These are phyloP conservation scores for Cephus runcator DNA, from an alignment of 2,888 invertebrate genomes.

Conservation along the genomic window DNA sequence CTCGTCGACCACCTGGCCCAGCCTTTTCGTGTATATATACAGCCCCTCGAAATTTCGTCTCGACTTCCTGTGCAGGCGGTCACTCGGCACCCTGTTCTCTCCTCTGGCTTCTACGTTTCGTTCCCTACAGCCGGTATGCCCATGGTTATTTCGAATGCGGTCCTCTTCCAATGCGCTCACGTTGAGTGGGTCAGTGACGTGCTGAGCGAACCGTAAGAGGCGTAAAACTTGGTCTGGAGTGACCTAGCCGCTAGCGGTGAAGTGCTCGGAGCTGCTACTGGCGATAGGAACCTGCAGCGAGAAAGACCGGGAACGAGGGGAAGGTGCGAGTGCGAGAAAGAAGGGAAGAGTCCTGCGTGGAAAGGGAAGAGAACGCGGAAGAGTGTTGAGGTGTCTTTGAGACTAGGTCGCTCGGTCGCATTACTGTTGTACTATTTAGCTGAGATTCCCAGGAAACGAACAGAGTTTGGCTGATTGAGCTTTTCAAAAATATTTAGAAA, in stretches of 20 bases:
- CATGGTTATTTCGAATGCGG: background rate
- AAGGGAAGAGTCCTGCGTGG: slow-evolving; percentile 36
- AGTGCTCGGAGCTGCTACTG: slow-evolving; percentile 24
- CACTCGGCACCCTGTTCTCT: background rate
- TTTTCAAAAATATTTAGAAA: background rate
- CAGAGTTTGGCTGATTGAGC: background rate
- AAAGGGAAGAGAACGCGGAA: slow-evolving; percentile 64
- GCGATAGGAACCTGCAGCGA: background rate
- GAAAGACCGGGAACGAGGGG: background rate
- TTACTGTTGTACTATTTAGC: slow-evolving; percentile 48
- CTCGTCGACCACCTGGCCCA: slow-evolving; percentile 2
- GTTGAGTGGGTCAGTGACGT: slow-evolving; percentile 62
- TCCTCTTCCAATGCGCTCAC: background rate
- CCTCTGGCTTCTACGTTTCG: background rate
- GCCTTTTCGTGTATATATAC: background rate
- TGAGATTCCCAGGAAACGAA: background rate
- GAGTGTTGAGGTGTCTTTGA: slow-evolving; percentile 60
- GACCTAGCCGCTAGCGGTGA: slow-evolving; percentile 62
- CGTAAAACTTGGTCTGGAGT: slow-evolving; percentile 33
- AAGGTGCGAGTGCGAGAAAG: background rate
- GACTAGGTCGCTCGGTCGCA: slow-evolving; percentile 65
- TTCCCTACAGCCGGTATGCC: background rate
- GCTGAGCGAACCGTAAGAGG: slow-evolving; percentile 34
- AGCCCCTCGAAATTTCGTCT: background rate
- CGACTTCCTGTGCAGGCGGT: background rate